phyloP scores from a whole-genome alignment of 2,797 vertebrate genomes.

The Eospalax fontanierii region DNA sequence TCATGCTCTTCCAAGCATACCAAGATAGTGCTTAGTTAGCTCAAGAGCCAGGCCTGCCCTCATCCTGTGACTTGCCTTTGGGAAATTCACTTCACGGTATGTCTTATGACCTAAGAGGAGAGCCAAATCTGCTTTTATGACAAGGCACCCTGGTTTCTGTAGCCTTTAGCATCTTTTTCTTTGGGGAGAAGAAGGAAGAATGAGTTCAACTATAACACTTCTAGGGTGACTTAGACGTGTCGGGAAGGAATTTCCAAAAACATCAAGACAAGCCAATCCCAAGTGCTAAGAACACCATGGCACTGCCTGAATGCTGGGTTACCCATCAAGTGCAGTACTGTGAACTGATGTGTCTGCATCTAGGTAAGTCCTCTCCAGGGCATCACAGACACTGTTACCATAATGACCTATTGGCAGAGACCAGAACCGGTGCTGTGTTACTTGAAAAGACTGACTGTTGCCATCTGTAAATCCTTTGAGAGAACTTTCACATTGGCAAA shows the following conservation, averaged over 20 bases:
- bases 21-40: background rate
- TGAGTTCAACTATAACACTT: background rate
- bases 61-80: background rate
- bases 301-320: background rate
- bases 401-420: background rate
- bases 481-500: background rate
- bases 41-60: background rate
- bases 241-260: background rate
- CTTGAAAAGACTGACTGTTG: background rate
- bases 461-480: background rate
- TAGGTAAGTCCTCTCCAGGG: background rate
- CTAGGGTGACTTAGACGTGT: background rate
- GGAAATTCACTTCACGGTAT: background rate
- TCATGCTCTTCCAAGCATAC: background rate
- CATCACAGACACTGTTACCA: background rate
- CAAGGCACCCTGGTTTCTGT: background rate
- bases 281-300: background rate
- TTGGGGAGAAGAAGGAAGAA: background rate
- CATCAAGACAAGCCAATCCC: background rate
- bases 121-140: background rate
- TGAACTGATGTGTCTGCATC: no score
- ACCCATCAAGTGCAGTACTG: fast-evolving
- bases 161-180: background rate
- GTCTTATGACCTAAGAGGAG: background rate
- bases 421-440: background rate